These are phyloP conservation scores for Altica lythri DNA, from an alignment of 2,888 invertebrate genomes.

Conservation along the genomic window DNA sequence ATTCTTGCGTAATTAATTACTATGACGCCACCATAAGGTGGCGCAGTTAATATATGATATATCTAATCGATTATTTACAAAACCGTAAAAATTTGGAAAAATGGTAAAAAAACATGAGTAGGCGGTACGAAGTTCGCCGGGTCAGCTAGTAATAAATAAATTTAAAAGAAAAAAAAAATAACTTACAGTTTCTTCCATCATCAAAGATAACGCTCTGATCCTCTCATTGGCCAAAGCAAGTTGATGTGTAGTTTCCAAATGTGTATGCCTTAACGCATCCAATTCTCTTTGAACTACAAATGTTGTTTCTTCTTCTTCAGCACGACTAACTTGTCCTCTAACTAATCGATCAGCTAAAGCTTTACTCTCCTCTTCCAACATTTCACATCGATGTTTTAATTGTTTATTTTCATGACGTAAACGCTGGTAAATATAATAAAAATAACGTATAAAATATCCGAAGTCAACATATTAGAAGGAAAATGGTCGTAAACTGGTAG, in stretches of 20 bases:
- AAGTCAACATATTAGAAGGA: no score
- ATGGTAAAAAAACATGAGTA: no score
- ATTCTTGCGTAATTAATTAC: no score
- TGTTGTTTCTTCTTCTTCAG: constrained; percentile 92
- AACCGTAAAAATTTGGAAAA: no score
- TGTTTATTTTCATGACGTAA: constrained; percentile 94
- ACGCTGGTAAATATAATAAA: no score
- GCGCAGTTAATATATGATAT: no score
- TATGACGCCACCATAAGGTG: no score
- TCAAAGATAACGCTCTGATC: constrained; percentile 80
- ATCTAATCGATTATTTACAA: no score
- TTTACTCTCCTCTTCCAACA: constrained; percentile 92
- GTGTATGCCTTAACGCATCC: constrained; percentile 82
- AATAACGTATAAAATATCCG: no score
- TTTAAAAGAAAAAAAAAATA: background rate
- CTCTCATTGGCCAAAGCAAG: constrained; percentile 90
- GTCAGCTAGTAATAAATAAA: no score
- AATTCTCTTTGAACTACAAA: constrained; percentile 85
- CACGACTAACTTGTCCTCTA: constrained; percentile 90
- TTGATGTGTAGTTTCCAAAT: constrained; percentile 86
- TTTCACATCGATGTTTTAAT: constrained; percentile 92
- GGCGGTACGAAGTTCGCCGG: no score
- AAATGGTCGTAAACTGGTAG: no score
- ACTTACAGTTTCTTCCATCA: constrained; percentile 73
- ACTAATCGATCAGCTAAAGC: constrained; percentile 92